phyloP scores from a whole-genome alignment of 1,140 invertebrate species.

The Liolophura sinensis region DNA sequence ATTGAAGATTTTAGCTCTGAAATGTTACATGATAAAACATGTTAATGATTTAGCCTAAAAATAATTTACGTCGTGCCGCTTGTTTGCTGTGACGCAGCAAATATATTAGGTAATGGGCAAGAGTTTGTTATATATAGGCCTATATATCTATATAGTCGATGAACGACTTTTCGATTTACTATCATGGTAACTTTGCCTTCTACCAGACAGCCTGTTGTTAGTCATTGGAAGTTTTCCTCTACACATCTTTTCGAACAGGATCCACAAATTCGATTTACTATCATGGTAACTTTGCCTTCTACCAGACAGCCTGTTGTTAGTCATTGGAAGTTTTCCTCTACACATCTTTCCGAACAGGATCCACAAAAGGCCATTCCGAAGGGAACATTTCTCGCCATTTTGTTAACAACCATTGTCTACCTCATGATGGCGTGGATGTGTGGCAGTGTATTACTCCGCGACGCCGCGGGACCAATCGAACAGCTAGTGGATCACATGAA shows the following conservation, averaged over 20 bases:
- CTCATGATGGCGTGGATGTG: slow-evolving; percentile 77
- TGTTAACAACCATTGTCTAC: slow-evolving; percentile 83
- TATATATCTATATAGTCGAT: too few species aligned
- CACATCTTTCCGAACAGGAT: slow-evolving; percentile 65
- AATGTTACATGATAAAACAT: too few species aligned
- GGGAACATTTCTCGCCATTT: slow-evolving; percentile 86
- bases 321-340: background rate
- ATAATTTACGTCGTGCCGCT: background rate
- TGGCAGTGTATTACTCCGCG: slow-evolving; percentile 71
- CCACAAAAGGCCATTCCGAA: slow-evolving; percentile 67
- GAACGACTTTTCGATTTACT: too few species aligned
- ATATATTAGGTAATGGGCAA: background rate
- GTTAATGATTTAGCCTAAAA: too few species aligned
- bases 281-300: background rate
- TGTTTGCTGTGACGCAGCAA: background rate
- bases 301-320: background rate
- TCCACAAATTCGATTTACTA: slow-evolving; percentile 68
- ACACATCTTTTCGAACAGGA: slow-evolving; percentile 65
- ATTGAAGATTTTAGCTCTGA: too few species aligned
- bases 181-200: background rate
- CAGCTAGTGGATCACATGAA: background rate
- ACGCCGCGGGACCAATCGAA: slow-evolving; percentile 72
- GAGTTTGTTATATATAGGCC: background rate
- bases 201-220: background rate
- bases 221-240: background rate